Evolutionary conservation across 2,888 invertebrate genomes (phyloP).

Genomic region (Hypolimnas misippus): DNA sequence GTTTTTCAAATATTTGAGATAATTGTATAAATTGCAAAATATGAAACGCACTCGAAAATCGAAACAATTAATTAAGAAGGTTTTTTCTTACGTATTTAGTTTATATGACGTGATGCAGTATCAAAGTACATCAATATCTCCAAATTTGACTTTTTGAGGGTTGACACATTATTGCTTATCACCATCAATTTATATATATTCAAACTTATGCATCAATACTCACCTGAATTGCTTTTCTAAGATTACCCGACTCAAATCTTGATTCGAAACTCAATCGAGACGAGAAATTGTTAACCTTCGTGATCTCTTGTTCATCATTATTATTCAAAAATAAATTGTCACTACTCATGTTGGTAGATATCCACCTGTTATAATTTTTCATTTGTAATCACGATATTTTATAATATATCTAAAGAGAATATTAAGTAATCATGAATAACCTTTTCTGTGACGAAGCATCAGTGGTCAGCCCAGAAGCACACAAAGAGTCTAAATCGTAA

Average conservation of each 20-base stretch:
- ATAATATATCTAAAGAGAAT: not conserved
- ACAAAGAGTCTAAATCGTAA: constrained; percentile 87
- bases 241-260: constrained; percentile 93
- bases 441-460: constrained; percentile 62
- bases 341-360: constrained; percentile 57
- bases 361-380: not conserved
- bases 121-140: no score
- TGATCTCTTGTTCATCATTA: constrained; percentile 79
- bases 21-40: no score
- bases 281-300: constrained; percentile 65
- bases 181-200: not conserved
- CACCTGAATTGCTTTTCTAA: constrained; percentile 91
- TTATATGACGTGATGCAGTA: no score
- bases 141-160: no score
- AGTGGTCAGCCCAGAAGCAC: constrained; percentile 42
- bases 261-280: constrained; percentile 89
- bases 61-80: no score
- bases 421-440: constrained; percentile 46
- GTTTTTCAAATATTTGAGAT: no score
- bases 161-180: no score
- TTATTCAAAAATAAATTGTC: constrained; percentile 70
- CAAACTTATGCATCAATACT: constrained; percentile 11
- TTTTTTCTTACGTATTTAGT: no score
- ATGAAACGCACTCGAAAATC: no score
- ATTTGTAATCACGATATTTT: not conserved